Percentiles rank a stretch among this genome's conserved stretches.
These are phyloP conservation scores for Himalopsyche anomala DNA, from an alignment of 2,888 invertebrate genomes.

Conservation along the genomic window DNA sequence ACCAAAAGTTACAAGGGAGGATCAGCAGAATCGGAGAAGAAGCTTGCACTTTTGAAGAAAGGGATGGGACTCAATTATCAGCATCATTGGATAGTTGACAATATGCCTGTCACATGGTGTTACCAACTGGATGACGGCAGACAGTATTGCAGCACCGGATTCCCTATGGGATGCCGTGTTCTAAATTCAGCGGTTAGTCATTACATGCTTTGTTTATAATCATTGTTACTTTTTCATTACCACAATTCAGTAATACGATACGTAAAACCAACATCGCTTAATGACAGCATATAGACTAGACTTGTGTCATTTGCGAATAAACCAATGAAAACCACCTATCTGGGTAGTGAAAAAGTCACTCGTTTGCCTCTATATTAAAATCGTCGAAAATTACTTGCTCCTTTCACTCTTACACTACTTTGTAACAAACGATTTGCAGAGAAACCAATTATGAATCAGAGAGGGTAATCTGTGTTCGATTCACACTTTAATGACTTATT, in stretches of 20 bases:
- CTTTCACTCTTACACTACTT: neutral
- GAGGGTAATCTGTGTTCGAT: no score
- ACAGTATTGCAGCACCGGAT: constrained; percentile 94
- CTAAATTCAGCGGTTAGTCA: constrained; percentile 75
- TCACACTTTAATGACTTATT: no score
- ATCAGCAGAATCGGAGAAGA: constrained; percentile 80
- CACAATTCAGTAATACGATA: neutral
- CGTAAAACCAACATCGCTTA: neutral
- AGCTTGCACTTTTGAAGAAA: constrained; percentile 89
- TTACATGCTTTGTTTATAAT: neutral
- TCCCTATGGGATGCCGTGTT: constrained; percentile 97
- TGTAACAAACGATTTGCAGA: no score
- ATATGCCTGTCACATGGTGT: constrained; percentile 99
- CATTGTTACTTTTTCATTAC: neutral
- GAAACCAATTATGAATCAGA: no score
- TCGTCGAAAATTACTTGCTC: neutral
- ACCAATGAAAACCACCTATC: no score
- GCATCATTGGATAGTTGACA: constrained; percentile 99
- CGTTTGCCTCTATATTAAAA: neutral
- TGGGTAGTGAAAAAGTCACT: no score
- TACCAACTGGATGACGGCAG: constrained; percentile 84
- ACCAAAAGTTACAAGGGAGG: constrained; percentile 84
- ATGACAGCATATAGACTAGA: neutral
- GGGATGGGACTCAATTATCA: constrained; percentile 97
- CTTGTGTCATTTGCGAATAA: neutral